Percentiles rank a stretch among this genome's conserved stretches.
Conservation (phyloP, 2,797 vertebrate genomes). For the Sebastes steindachneri region DNA sequence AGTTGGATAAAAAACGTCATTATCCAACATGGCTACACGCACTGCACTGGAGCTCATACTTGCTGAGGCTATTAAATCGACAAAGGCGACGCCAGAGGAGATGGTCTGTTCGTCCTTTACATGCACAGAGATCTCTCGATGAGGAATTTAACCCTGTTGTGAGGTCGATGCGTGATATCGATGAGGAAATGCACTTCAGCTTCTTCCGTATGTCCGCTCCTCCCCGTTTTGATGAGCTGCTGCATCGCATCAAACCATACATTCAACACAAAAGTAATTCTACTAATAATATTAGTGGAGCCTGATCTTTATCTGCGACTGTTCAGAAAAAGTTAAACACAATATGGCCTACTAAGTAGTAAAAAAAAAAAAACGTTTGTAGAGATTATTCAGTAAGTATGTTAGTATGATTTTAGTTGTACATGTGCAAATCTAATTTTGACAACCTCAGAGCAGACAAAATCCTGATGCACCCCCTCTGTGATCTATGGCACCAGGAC, state of each 20-base stretch:
- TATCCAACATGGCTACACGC: not conserved
- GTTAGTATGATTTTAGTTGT: too few relatives aligned
- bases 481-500: fast-evolving
- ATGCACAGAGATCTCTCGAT: not conserved
- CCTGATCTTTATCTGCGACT: too few relatives aligned
- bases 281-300: too few relatives aligned
- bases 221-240: not conserved
- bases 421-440: too few relatives aligned
- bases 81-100: not conserved
- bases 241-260: not conserved
- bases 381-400: too few relatives aligned
- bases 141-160: not conserved
- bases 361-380: too few relatives aligned
- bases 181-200: not conserved
- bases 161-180: not conserved
- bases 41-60: not conserved
- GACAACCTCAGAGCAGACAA: too few relatives aligned
- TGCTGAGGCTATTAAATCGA: not conserved
- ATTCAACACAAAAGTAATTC: not conserved
- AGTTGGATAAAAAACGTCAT: not conserved
- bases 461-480: too few relatives aligned
- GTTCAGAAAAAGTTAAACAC: too few relatives aligned
- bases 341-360: too few relatives aligned
- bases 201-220: not conserved
- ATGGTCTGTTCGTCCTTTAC: not conserved